Percentiles rank a stretch among this genome's conserved stretches.
Evolutionary conservation across 2,113 vertebrate genomes (phyloP).

Genomic region (Smithornis capensis): DNA sequence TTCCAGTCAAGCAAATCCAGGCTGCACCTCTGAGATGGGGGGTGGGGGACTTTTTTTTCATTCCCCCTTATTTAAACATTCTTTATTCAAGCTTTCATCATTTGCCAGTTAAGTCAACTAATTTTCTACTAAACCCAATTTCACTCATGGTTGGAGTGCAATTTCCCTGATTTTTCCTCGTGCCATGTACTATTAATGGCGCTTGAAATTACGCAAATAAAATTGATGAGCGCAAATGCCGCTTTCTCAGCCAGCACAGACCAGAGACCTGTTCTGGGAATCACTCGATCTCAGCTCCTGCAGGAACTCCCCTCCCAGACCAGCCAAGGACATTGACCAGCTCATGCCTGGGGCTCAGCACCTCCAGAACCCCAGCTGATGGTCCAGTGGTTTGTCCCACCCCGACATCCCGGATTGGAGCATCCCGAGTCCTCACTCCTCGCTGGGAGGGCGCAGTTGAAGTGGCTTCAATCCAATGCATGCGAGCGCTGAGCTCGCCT

Average conservation of each 20-base stretch:
- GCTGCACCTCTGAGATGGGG: not conserved
- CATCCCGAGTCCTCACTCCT: not conserved
- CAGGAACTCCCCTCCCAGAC: not conserved
- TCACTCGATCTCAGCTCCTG: not conserved
- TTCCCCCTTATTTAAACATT: slow-evolving; percentile 51
- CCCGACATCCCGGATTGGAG: not conserved
- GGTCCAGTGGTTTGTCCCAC: not conserved
- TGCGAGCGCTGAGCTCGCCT: not conserved
- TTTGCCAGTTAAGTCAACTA: slow-evolving; percentile 77
- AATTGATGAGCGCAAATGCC: slow-evolving; percentile 47
- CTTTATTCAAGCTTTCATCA: slow-evolving; percentile 67
- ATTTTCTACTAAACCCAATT: slow-evolving; percentile 79
- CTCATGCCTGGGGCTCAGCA: not conserved
- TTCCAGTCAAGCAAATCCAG: slow-evolving; percentile 22
- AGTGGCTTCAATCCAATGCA: not conserved
- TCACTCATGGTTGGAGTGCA: slow-evolving; percentile 76
- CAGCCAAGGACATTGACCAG: not conserved
- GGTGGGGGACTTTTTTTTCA: not conserved
- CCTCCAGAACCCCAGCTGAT: not conserved
- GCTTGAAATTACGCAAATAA: slow-evolving; percentile 76
- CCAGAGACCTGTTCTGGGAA: not conserved
- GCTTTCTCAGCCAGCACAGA: not conserved
- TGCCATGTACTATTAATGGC: slow-evolving; percentile 74
- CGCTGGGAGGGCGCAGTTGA: not conserved
- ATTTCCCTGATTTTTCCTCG: slow-evolving; percentile 61